These are phyloP conservation scores for Bicyclus anynana DNA, from an alignment of 1,140 invertebrate genomes.

Conservation along the genomic window DNA sequence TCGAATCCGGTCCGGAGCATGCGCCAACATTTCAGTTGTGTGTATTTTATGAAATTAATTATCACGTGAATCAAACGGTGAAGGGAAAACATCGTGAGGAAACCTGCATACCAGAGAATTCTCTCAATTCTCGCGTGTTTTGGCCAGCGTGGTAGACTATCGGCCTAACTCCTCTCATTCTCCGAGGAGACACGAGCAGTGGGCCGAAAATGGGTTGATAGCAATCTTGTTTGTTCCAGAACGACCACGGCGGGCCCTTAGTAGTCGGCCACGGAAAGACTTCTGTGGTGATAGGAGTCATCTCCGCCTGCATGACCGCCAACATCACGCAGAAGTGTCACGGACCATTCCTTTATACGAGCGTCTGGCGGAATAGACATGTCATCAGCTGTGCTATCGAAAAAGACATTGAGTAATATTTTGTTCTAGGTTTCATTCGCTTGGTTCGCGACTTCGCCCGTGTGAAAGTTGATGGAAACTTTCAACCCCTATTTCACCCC, in stretches of 20 bases:
- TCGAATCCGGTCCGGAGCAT: no score
- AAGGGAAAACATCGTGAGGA: no score
- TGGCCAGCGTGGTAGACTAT: no score
- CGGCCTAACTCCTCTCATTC: no score
- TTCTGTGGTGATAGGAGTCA: slow-evolving; percentile 39
- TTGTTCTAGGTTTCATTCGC: background rate
- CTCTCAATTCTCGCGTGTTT: no score
- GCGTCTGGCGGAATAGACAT: slow-evolving; percentile 41
- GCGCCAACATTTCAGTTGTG: no score
- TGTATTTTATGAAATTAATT: no score
- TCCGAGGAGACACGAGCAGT: no score
- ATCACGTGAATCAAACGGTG: no score
- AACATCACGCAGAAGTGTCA: slow-evolving; percentile 41
- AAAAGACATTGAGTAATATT: slow-evolving; percentile 39
- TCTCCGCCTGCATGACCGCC: slow-evolving; percentile 41
- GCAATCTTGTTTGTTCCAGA: slow-evolving; percentile 31
- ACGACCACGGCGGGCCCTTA: slow-evolving; percentile 50
- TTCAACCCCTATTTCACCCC: no score
- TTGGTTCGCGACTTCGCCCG: background rate
- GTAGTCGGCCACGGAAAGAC: slow-evolving; percentile 38
- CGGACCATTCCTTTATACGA: slow-evolving; percentile 52
- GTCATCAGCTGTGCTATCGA: slow-evolving; percentile 48
- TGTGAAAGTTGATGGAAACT: no score
- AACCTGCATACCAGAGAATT: no score
- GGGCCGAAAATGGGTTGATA: background rate